Conservation (phyloP, 2,888 invertebrate species). For the Machimus rusticus region DNA sequence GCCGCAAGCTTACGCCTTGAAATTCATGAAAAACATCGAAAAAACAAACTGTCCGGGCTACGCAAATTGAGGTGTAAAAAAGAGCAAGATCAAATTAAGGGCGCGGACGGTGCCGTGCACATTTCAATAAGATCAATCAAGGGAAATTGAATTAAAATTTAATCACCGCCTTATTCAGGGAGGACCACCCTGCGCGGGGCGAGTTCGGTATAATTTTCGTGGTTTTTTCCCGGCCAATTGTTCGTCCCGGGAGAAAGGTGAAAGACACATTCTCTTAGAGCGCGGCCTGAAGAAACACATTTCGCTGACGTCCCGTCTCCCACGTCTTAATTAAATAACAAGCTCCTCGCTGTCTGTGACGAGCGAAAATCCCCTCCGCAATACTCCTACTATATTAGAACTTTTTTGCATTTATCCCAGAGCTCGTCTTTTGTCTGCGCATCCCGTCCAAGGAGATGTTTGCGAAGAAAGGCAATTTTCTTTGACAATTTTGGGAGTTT, state of each 20-base stretch:
- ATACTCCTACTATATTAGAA: background rate
- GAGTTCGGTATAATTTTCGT: slow-evolving; percentile 18
- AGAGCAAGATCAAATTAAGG: background rate
- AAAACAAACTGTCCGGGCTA: background rate
- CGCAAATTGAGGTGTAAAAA: slow-evolving; percentile 27
- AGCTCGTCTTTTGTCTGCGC: slow-evolving; percentile 4
- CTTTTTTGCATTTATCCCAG: slow-evolving; percentile 20
- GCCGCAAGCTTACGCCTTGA: background rate
- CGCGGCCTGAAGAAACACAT: background rate
- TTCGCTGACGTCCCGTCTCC: background rate
- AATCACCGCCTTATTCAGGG: slow-evolving; percentile 42
- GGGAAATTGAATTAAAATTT: slow-evolving; percentile 47
- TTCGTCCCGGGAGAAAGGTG: background rate
- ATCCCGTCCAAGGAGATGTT: background rate
- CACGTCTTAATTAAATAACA: slow-evolving; percentile 36
- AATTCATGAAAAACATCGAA: background rate
- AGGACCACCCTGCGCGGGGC: background rate
- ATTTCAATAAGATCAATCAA: slow-evolving; percentile 46
- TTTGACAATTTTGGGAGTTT: slow-evolving; percentile 23
- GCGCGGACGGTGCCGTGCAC: background rate
- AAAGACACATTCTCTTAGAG: background rate
- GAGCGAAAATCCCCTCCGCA: background rate
- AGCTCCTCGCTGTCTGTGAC: background rate
- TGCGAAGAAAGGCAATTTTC: slow-evolving; percentile 28
- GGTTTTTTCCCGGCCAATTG: slow-evolving; percentile 8